These are phyloP conservation scores for Cataglyphis hispanica DNA, from an alignment of 1,140 invertebrate genomes.

Conservation along the genomic window DNA sequence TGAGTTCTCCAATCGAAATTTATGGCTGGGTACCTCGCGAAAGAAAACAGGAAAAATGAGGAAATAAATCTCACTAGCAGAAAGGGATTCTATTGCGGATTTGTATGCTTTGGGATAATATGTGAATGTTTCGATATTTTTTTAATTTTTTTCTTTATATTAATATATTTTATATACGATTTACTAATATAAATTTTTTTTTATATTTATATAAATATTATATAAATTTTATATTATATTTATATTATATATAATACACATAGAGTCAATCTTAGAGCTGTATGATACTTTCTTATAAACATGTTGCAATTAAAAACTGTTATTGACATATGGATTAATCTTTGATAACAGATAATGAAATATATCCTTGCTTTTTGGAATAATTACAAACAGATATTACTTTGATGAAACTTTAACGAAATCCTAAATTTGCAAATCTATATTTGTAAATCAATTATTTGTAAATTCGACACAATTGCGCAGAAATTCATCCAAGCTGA, in stretches of 20 bases:
- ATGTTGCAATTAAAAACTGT: neutral
- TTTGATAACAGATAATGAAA: neutral
- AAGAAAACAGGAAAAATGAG: slow-evolving; percentile 41
- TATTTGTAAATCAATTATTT: slow-evolving; percentile 23
- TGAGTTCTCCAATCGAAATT: slow-evolving; percentile 62
- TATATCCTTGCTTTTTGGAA: neutral
- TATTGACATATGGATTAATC: neutral
- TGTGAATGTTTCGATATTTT: neutral
- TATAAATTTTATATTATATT: neutral
- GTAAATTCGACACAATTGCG: neutral
- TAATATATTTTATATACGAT: neutral
- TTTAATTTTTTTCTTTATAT: neutral
- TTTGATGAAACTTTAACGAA: slow-evolving; percentile 7
- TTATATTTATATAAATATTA: neutral
- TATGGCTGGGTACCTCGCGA: slow-evolving; percentile 38
- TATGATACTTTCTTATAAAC: neutral
- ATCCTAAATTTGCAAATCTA: neutral
- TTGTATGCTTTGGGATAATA: neutral
- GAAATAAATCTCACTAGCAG: neutral
- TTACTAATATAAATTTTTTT: neutral
- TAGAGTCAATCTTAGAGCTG: neutral
- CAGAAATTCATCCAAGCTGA: neutral
- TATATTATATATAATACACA: neutral
- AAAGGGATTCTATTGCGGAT: neutral
- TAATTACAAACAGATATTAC: neutral